Base-by-base conservation (phyloP, 2,888 invertebrate species). In the Sicus ferrugineus region DNA sequence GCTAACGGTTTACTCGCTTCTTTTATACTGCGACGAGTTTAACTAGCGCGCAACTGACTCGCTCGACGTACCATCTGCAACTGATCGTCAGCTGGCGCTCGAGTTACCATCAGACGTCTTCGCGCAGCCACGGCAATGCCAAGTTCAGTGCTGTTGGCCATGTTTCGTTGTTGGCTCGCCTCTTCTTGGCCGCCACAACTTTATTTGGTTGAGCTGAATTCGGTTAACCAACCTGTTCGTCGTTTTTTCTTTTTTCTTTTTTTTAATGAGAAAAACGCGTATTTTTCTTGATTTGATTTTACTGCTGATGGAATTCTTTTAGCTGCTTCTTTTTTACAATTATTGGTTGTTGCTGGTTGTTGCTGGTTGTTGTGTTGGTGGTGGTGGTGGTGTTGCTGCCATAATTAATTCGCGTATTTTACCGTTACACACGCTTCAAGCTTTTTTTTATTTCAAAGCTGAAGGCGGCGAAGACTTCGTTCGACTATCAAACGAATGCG, bases 61-160 rank as follows among this genome's bases (percentile, higher is more conserved):
- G 78, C 78, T 77, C 81, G 81, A 80, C 81, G 80, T 75, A 80
- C 77, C 79, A 79, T 80, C 81, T 81, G 78, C 81, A 82, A 82
- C 82, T 82, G 82, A 82, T 83, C 82, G 75, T 68, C 76, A 73
- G 73, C 75, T 75, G 73, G 73, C 72, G 75, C 79, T 80, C 76
- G 72, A 79, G 79, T 83, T 79, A 83, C 83, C 82, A 83, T 75
- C 81, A 80, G 73, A 80, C 78, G 77, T 80, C 76, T 66, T 70
- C 26, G 30, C 30, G n/a, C 9, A 26, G 5, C 34, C 31, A n/a
- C 31, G 48, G 34, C 31, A 59, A 7, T 23, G 52, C 19, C 62
- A 52, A 50, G 61, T 61, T 61, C 38, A 61, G 61, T 61, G 31
- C 56, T 59, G 56, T 61, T 67, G 50, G 48, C 61, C 68, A 63